Percentiles rank a stretch among this genome's conserved stretches.
Conservation (phyloP, 37 sponge, comb jelly and placozoan species). For the Crambe crambe region DNA sequence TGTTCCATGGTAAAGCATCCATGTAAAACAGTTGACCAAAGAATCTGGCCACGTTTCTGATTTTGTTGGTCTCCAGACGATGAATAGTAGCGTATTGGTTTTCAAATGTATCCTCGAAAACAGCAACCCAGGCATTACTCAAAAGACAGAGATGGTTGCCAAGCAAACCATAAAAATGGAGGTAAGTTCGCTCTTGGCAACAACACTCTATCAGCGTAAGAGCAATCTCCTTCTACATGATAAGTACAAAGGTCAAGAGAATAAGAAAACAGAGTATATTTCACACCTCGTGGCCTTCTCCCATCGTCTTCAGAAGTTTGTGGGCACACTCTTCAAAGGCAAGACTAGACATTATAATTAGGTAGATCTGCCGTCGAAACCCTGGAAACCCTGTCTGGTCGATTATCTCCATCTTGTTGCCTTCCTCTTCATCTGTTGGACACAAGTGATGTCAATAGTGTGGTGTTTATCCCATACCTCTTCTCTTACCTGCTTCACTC, state of each 20-base stretch:
- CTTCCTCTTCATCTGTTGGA: slow-evolving; percentile 58
- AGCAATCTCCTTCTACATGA: slow-evolving; percentile 64
- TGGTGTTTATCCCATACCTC: neutral
- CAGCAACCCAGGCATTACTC: slow-evolving; percentile 86
- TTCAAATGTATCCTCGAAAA: slow-evolving; percentile 76
- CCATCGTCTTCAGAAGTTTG: slow-evolving; percentile 86
- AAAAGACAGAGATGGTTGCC: slow-evolving; percentile 92
- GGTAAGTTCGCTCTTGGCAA: slow-evolving; percentile 88
- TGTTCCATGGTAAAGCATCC: slow-evolving; percentile 98
- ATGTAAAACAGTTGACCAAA: slow-evolving; percentile 92
- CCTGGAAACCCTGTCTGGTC: slow-evolving; percentile 83
- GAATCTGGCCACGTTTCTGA: slow-evolving; percentile 91
- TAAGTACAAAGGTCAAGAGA: neutral
- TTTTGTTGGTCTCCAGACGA: slow-evolving; percentile 96
- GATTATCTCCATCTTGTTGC: slow-evolving; percentile 66
- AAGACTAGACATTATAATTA: slow-evolving; percentile 95
- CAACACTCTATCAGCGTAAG: slow-evolving; percentile 91
- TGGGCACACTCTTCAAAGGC: slow-evolving; percentile 98
- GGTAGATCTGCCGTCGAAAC: slow-evolving; percentile 88
- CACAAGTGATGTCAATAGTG: neutral
- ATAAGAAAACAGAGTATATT: neutral
- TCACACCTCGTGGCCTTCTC: slow-evolving; percentile 84
- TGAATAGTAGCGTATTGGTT: slow-evolving; percentile 94
- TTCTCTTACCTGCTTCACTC: slow-evolving; percentile 15
- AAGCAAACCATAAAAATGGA: slow-evolving; percentile 85